Conservation (phyloP, 2,888 invertebrate species). For the Mylabris sibirica region DNA sequence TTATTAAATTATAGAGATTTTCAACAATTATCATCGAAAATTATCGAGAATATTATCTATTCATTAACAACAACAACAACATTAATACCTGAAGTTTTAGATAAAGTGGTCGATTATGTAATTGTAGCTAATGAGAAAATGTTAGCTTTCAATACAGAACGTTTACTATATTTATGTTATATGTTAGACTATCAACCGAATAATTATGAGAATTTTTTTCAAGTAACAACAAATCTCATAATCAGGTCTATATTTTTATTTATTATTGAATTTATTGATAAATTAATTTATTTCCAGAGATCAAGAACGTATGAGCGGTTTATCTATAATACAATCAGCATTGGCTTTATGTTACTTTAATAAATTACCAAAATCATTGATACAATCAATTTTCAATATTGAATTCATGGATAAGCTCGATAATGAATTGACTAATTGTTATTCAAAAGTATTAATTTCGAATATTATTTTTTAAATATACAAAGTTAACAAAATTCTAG, state of each 20-base stretch:
- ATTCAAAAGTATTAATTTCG: slow-evolving; percentile 61
- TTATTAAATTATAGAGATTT: slow-evolving; percentile 55
- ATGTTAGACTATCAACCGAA: slow-evolving; percentile 63
- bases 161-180: slow-evolving; percentile 63
- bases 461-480: slow-evolving; percentile 1
- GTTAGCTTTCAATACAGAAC: slow-evolving; percentile 64
- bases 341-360: slow-evolving; percentile 66
- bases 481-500: background rate
- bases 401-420: slow-evolving; percentile 69
- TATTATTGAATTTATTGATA: no score
- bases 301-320: slow-evolving; percentile 64
- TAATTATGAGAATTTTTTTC: slow-evolving; percentile 56
- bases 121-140: slow-evolving; percentile 59
- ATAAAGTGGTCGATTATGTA: slow-evolving; percentile 62
- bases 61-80: slow-evolving; percentile 59
- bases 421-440: slow-evolving; percentile 65
- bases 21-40: slow-evolving; percentile 59
- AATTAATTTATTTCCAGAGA: slow-evolving; percentile 61
- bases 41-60: slow-evolving; percentile 60
- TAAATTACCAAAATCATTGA: slow-evolving; percentile 62
- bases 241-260: slow-evolving; percentile 56
- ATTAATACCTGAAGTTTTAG: slow-evolving; percentile 61
- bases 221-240: slow-evolving; percentile 58
- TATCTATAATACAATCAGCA: slow-evolving; percentile 64
- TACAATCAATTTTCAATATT: slow-evolving; percentile 67